Evolutionary conservation across 2,888 invertebrate species (phyloP), one percentile per base, ranked within the genome.

Genomic region (Campoplex nolae): DNA sequence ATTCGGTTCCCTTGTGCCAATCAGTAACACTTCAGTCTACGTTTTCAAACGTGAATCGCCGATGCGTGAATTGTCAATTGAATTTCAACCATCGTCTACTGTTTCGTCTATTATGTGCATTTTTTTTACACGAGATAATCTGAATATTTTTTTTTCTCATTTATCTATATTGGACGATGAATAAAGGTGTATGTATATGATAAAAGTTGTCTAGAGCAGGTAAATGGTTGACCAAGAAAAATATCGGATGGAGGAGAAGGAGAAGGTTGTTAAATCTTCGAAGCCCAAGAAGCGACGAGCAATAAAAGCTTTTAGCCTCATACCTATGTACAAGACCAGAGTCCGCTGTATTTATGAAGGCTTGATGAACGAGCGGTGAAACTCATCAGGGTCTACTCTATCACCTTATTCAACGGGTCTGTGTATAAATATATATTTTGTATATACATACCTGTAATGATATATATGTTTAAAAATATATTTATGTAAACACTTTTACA

Each of bases 171-270:
- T 38, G 38, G n/a, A n/a, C 32, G 23, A 8, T 32, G 28, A 51
- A 65, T 35, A 32, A 45, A 35, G 35, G 51, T 51, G 28, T 23
- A 23, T 23, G 0, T 23, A 23, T 23, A 23, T 23, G 23, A 23
- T 23, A 23, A 23, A 23, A 23, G 23, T 48, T 35, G 48, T 23
- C 16, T 45, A 65, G 65, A 18, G n/a, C 51, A 54, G n/a, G 23
- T 51, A 74, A 58, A 83, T 68, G 84, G 84, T 85, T 86, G 85
- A 83, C 81, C 81, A 78, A 76, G 84, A 88, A 87, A 88, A 89
- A 89, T 83, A 88, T 85, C 84, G 83, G 78, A 81, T 86, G 84
- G 87, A 76, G 68, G 62, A 76, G 56, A 38, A 82, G 18, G 80
- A 65, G 77, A 84, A 65, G 80, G 86, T 68, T 56, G 74, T 58